Base-by-base conservation (phyloP, 2,888 invertebrate genomes). In the Thecocarcelia acutangulata region DNA sequence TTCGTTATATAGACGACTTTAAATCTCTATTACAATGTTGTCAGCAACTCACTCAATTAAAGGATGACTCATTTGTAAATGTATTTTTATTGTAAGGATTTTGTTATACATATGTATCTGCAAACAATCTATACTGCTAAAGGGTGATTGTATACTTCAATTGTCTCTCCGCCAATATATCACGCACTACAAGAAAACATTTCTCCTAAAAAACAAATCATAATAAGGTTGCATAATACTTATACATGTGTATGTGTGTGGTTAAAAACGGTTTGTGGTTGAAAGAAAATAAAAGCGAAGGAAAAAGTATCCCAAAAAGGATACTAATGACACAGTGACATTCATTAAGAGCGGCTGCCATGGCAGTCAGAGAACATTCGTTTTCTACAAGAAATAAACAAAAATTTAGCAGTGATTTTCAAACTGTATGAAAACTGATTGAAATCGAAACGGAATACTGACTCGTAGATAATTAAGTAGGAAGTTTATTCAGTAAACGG, bases 281-380 rank as follows among this genome's bases (percentile, higher is more conserved):
- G 54, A 37, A 33, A 19, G 24, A 54, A 76, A 61, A 24, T 37
- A 72, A 78, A 59, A 72, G 11, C 12, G n/a, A 50, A 37, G 15
- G 17, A 50, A 56, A 72, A 68, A 52, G 42, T 54, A 40, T 11
- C 19, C 50, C 17, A 58, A 64, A 74, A 52, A 63, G 59, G 19
- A 48, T 69, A 78, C 80, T 75, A 84, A 84, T 88, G 88, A 88
- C 88, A 89, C 87, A 88, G 87, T 89, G 89, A 88, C 89, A 88
- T 87, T 87, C 85, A 86, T 88, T 84, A 86, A 83, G 84, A 84
- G 84, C 74, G 72, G 64, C 68, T 73, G 58, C 50, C 63, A 80
- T 69, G 78, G 56, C 12, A 74, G 11, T 24, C 48, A 59, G 74
- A 72, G 46, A 70, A 74, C 69, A 61, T 82, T 75, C 78, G 78